phyloP scores from a whole-genome alignment of 1,140 invertebrate genomes.

The Hycleus cichorii region DNA sequence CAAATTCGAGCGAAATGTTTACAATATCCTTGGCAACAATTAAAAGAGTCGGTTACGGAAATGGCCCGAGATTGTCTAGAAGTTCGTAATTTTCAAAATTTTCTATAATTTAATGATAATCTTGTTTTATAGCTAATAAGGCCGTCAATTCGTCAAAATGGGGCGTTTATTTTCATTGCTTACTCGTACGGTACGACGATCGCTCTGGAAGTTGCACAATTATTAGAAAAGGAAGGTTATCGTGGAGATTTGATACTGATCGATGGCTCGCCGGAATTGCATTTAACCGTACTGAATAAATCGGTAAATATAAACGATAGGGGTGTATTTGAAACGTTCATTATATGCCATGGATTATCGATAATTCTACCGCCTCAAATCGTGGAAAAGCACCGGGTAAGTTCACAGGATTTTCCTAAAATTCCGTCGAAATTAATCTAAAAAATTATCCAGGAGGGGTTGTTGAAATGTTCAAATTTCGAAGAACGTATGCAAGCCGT shows the following conservation, averaged over 20 bases:
- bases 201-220: constrained; percentile 47
- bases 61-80: too few relatives aligned
- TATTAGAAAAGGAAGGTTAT: constrained; percentile 51
- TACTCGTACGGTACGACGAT: constrained; percentile 58
- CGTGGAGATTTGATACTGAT: constrained; percentile 48
- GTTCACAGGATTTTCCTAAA: neutral
- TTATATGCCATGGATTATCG: constrained; percentile 48
- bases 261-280: constrained; percentile 49
- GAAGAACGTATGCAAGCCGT: neutral
- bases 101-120: neutral
- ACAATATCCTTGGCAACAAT: too few relatives aligned
- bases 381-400: too few relatives aligned
- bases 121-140: neutral
- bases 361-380: too few relatives aligned
- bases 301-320: constrained; percentile 32
- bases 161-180: constrained; percentile 50
- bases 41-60: neutral
- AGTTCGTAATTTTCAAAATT: too few relatives aligned
- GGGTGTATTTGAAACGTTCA: constrained; percentile 45
- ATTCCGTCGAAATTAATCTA: neutral
- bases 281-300: constrained; percentile 34
- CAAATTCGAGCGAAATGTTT: too few relatives aligned
- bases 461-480: neutral
- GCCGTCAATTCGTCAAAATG: neutral
- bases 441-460: constrained; percentile 29